phyloP scores from a whole-genome alignment of 1,140 invertebrate species.

The Lepeophtheirus salmonis region DNA sequence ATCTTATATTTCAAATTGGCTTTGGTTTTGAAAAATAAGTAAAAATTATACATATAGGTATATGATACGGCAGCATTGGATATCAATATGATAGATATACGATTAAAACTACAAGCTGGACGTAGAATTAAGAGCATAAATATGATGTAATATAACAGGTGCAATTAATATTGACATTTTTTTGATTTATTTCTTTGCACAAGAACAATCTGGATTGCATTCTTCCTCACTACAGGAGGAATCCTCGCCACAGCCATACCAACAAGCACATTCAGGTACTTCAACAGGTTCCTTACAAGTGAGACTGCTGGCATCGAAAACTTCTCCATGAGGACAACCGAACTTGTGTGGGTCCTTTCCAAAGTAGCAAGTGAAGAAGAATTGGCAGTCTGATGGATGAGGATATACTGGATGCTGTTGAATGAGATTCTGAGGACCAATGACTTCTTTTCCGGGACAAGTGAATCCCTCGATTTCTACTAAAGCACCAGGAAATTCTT shows the following conservation, averaged over 20 bases:
- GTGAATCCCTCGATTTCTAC: conserved; percentile 47
- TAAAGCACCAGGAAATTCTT: background rate
- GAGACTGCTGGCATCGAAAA: conserved; percentile 56
- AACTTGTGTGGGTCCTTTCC: conserved; percentile 57
- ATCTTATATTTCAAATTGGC: too few species aligned
- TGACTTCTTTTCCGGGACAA: conserved; percentile 46
- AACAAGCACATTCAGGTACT: conserved; percentile 37
- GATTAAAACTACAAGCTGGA: too few species aligned
- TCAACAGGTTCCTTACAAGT: conserved; percentile 60
- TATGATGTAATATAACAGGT: too few species aligned
- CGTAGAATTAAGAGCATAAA: too few species aligned
- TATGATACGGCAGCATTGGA: too few species aligned
- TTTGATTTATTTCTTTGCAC: too few species aligned
- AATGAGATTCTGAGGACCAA: conserved; percentile 42
- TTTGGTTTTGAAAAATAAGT: too few species aligned
- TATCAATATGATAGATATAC: too few species aligned
- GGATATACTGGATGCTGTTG: conserved; percentile 57
- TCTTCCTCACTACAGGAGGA: too few species aligned
- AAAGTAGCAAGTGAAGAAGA: conserved; percentile 61
- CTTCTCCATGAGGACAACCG: conserved; percentile 59
- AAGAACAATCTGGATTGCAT: too few species aligned
- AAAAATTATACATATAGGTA: too few species aligned
- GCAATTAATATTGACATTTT: too few species aligned
- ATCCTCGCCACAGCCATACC: conserved; percentile 13
- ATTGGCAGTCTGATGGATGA: conserved; percentile 58